Percentiles rank a stretch among this genome's conserved stretches.
Conservation (phyloP, 2,797 vertebrate genomes). For the Helostoma temminkii region DNA sequence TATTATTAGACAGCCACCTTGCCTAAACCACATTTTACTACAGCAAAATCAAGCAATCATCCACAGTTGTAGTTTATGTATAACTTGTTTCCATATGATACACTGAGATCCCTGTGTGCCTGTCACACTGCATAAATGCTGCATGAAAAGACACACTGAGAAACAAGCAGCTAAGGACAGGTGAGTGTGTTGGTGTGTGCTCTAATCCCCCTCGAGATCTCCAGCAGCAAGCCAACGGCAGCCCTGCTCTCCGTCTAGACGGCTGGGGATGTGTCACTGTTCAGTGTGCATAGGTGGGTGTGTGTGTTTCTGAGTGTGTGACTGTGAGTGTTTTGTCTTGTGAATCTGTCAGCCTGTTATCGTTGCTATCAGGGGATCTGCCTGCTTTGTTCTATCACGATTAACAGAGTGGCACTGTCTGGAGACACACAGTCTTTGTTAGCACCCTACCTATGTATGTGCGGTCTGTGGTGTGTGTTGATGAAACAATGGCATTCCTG, state of each 20-base stretch:
- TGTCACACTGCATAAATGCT: slow-evolving; percentile 57
- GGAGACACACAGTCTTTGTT: slow-evolving; percentile 55
- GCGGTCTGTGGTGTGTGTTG: slow-evolving; percentile 28
- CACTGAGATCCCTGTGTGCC: slow-evolving; percentile 38
- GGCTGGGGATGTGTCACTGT: slow-evolving; percentile 72
- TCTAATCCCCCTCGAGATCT: slow-evolving; percentile 65
- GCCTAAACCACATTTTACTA: neutral
- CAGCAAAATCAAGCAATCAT: slow-evolving; percentile 21
- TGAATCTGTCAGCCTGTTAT: slow-evolving; percentile 65
- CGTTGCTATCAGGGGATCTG: slow-evolving; percentile 63
- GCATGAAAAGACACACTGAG: slow-evolving; percentile 50
- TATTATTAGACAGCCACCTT: no score
- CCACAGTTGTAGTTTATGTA: slow-evolving; percentile 44
- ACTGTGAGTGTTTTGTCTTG: slow-evolving; percentile 29
- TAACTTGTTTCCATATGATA: slow-evolving; percentile 42
- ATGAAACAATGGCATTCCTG: slow-evolving; percentile 63
- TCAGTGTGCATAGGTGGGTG: slow-evolving; percentile 19
- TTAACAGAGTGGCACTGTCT: slow-evolving; percentile 65
- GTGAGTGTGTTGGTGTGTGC: slow-evolving; percentile 66
- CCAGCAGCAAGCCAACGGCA: slow-evolving; percentile 54
- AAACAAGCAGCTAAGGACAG: slow-evolving; percentile 66
- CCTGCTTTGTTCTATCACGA: slow-evolving; percentile 68
- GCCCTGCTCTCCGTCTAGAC: slow-evolving; percentile 72
- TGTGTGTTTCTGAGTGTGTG: neutral
- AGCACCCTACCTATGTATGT: slow-evolving; percentile 41